phyloP scores from a whole-genome alignment of 1,140 invertebrate species.

The Pachyrhynchus sulphureomaculatus region DNA sequence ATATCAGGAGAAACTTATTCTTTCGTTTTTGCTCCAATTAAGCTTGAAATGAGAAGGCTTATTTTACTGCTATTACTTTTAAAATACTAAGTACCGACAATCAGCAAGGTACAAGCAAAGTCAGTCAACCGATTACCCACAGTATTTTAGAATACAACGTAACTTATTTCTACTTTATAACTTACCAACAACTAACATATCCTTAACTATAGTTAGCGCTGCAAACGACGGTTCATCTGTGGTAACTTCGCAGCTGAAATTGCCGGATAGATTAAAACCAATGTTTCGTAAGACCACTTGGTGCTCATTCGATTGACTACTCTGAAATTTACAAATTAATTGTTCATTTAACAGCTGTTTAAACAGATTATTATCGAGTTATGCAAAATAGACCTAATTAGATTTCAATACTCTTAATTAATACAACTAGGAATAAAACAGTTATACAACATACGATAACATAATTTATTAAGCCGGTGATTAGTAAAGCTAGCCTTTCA shows the following conservation, averaged over 20 bases:
- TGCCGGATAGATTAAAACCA: constrained; percentile 71
- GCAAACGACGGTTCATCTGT: constrained; percentile 75
- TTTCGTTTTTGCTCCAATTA: too few species aligned
- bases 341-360: constrained; percentile 7
- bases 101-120: neutral
- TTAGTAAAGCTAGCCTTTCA: too few species aligned
- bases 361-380: neutral
- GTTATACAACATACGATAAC: too few species aligned
- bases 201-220: constrained; percentile 63
- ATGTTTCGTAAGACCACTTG: constrained; percentile 72
- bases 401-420: too few species aligned
- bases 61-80: too few species aligned
- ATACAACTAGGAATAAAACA: too few species aligned
- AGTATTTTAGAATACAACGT: neutral
- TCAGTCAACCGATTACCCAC: neutral
- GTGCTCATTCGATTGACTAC: constrained; percentile 68
- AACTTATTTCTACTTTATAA: constrained; percentile 49
- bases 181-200: constrained; percentile 72
- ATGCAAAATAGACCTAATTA: too few species aligned
- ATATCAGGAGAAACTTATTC: too few species aligned
- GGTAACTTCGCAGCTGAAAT: constrained; percentile 83
- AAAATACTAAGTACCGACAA: too few species aligned
- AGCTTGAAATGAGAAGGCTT: too few species aligned
- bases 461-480: too few species aligned
- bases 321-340: constrained; percentile 56